phyloP scores from a whole-genome alignment of 2,888 invertebrate species.

The Dasypolia templi region DNA sequence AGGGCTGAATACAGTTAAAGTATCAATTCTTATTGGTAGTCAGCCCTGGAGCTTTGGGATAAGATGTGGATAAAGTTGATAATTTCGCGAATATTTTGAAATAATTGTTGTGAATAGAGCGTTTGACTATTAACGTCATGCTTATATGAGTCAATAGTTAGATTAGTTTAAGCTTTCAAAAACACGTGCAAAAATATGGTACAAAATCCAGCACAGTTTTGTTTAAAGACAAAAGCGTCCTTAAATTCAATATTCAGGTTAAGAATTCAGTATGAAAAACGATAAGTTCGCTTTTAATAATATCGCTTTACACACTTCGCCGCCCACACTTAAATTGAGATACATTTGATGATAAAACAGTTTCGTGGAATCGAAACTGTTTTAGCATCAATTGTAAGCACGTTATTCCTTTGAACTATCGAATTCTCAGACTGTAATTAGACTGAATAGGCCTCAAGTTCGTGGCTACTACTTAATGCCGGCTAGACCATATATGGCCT shows the following conservation, averaged over 20 bases:
- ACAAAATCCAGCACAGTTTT: not conserved
- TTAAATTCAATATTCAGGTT: slow-evolving; percentile 8
- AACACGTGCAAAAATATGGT: not conserved
- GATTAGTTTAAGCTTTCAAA: not conserved
- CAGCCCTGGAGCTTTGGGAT: not conserved
- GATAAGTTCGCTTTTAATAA: slow-evolving; percentile 45
- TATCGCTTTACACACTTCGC: slow-evolving; percentile 52
- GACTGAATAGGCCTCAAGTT: slow-evolving; percentile 65
- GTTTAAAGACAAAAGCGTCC: not conserved
- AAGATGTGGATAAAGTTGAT: not conserved
- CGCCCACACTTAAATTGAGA: slow-evolving; percentile 55
- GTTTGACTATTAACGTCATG: not conserved
- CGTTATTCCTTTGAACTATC: slow-evolving; percentile 57
- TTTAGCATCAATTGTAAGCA: slow-evolving; percentile 20
- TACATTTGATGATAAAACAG: slow-evolving; percentile 34
- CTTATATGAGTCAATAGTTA: not conserved
- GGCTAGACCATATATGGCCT: slow-evolving; percentile 59
- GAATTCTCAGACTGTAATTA: slow-evolving; percentile 61
- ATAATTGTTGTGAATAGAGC: not conserved
- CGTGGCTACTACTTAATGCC: slow-evolving; percentile 59
- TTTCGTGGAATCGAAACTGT: too few relatives aligned
- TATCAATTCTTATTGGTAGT: slow-evolving; percentile 1
- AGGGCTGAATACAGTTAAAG: slow-evolving; percentile 9
- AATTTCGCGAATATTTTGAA: not conserved
- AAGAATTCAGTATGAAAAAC: slow-evolving; percentile 32